Evolutionary conservation across 2,888 invertebrate genomes (phyloP).

Genomic region (Patella pellucida): DNA sequence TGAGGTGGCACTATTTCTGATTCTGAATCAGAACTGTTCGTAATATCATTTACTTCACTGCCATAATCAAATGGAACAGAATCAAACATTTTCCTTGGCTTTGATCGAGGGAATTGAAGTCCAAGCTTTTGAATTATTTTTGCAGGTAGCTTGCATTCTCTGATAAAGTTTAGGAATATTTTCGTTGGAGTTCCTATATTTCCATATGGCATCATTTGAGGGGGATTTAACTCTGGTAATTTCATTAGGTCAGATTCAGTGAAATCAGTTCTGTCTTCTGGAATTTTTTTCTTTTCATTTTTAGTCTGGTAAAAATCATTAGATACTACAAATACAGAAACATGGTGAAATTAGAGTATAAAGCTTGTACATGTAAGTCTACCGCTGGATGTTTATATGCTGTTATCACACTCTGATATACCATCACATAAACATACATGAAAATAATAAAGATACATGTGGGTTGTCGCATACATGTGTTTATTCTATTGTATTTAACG

Average conservation of each 20-base stretch:
- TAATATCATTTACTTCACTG: constrained; percentile 27
- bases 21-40: constrained; percentile 6
- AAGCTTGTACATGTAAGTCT: too few species aligned
- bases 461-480: too few species aligned
- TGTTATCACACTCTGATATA: too few species aligned
- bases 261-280: constrained; percentile 58
- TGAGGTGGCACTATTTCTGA: constrained; percentile 26
- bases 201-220: constrained; percentile 73
- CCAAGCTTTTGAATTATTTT: constrained; percentile 72
- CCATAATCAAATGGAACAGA: constrained; percentile 72
- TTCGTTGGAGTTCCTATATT: constrained; percentile 75
- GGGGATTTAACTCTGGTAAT: constrained; percentile 65
- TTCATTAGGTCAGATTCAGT: constrained; percentile 57
- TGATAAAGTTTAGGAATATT: constrained; percentile 72
- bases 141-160: constrained; percentile 72
- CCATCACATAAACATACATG: too few species aligned
- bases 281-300: constrained; percentile 53
- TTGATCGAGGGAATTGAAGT: constrained; percentile 65
- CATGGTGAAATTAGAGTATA: too few species aligned
- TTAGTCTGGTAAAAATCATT: constrained; percentile 48
- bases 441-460: too few species aligned
- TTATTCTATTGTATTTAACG: too few species aligned
- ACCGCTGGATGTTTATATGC: too few species aligned
- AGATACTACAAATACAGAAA: too few species aligned
- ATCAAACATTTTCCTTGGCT: constrained; percentile 70